These are phyloP conservation scores for Oryzias melastigma DNA, from an alignment of 2,113 vertebrate genomes.

Conservation along the genomic window DNA sequence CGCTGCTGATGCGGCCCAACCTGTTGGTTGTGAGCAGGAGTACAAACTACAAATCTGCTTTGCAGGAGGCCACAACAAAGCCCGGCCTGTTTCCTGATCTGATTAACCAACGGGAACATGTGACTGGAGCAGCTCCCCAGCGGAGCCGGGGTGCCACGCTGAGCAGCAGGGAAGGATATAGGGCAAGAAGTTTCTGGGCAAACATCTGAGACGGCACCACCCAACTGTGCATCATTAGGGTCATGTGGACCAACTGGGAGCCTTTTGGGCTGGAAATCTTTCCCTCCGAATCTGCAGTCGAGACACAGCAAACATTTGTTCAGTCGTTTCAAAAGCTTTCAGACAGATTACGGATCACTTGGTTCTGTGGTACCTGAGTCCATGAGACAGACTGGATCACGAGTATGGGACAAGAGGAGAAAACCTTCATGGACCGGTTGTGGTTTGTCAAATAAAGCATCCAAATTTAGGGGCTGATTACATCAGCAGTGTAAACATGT, in stretches of 20 bases:
- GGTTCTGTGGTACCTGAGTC: too few species aligned
- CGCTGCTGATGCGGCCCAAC: not conserved
- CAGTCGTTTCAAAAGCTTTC: too few species aligned
- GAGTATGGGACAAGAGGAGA: too few species aligned
- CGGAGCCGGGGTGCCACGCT: not conserved
- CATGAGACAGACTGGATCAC: too few species aligned
- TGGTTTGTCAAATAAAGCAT: too few species aligned
- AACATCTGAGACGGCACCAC: slow-evolving; percentile 77
- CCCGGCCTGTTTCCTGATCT: slow-evolving; percentile 56
- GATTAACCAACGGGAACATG: slow-evolving; percentile 51
- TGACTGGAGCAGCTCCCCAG: slow-evolving; percentile 41
- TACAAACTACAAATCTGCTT: slow-evolving; percentile 46
- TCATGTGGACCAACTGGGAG: slow-evolving; percentile 77
- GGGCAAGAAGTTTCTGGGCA: slow-evolving; percentile 74
- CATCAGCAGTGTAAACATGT: too few species aligned
- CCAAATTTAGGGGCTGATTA: too few species aligned
- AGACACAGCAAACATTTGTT: slow-evolving; percentile 10
- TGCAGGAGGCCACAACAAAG: slow-evolving; percentile 53
- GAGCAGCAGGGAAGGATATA: slow-evolving; percentile 74
- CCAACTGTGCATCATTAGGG: slow-evolving; percentile 83
- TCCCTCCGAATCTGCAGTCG: slow-evolving; percentile 73
- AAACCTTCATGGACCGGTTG: too few species aligned
- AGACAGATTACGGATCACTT: too few species aligned
- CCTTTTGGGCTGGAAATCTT: slow-evolving; percentile 64
- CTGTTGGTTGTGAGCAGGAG: slow-evolving; percentile 7